A percentile compares a stretch with the other conserved stretches of the same genome.
These are phyloP conservation scores for Penaeus japonicus DNA, from an alignment of 1,140 invertebrate species.

Conservation along the genomic window DNA sequence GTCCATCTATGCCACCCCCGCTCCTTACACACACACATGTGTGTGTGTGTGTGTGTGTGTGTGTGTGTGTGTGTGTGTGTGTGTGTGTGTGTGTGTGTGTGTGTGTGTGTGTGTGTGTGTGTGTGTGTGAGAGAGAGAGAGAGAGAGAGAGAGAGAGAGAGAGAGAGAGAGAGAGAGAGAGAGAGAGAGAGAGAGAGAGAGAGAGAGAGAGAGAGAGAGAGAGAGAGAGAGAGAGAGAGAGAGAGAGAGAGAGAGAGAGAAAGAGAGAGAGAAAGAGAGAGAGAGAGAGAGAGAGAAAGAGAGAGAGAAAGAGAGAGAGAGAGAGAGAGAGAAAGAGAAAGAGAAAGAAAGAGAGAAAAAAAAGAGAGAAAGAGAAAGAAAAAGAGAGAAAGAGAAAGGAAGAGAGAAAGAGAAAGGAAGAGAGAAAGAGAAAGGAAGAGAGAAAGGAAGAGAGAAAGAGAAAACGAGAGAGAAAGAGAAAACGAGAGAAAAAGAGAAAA, in stretches of 20 bases:
- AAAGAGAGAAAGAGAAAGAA: neutral
- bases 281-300: neutral
- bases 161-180: conserved; percentile 4
- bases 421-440: neutral
- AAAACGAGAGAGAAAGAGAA: neutral
- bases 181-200: neutral
- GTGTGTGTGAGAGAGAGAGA: neutral
- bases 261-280: neutral
- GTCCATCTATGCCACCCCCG: too few relatives aligned
- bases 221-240: neutral
- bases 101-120: too few relatives aligned
- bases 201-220: neutral
- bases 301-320: neutral
- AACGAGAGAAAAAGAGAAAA: neutral
- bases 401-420: neutral
- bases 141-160: neutral
- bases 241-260: neutral
- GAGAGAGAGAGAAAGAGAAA: neutral
- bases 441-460: neutral
- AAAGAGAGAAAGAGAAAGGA: neutral
- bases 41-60: too few relatives aligned
- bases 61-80: too few relatives aligned
- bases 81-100: too few relatives aligned
- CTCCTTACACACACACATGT: too few relatives aligned
- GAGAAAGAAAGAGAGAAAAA: neutral